Evolutionary conservation across 2,113 vertebrate genomes (phyloP).

Genomic region (Noctilio leporinus): DNA sequence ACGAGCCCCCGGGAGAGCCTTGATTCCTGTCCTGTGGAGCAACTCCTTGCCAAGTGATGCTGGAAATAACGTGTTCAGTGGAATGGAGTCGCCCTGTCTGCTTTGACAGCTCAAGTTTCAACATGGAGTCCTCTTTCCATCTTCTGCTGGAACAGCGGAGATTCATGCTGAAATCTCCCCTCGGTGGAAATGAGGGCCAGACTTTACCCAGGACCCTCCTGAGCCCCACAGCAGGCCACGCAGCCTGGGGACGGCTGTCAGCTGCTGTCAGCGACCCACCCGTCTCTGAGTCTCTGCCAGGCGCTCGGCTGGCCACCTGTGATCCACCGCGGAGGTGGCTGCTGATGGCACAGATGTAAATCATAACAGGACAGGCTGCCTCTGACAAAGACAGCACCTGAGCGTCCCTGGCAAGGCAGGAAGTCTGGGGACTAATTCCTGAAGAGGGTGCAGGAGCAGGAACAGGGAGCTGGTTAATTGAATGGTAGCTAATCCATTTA

Average conservation of each 20-base stretch:
- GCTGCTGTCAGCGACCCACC: background rate
- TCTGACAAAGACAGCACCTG: background rate
- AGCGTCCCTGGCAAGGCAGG: background rate
- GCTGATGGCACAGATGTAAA: background rate
- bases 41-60: background rate
- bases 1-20: background rate
- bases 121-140: background rate
- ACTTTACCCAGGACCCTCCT: background rate
- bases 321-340: accelerated
- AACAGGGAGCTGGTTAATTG: background rate
- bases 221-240: accelerated
- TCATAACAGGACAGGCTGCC: background rate
- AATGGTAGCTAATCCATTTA: background rate
- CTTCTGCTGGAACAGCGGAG: background rate
- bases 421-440: background rate
- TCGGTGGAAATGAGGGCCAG: background rate
- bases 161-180: background rate
- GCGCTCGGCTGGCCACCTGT: background rate
- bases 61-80: background rate
- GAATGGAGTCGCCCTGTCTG: accelerated
- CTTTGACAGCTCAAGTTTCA: background rate
- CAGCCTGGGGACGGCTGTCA: background rate
- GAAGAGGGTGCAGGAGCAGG: background rate
- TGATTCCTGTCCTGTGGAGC: background rate
- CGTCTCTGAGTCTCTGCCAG: background rate